phyloP scores from a whole-genome alignment of 2,888 invertebrate species.

The Aphidius colemani region DNA sequence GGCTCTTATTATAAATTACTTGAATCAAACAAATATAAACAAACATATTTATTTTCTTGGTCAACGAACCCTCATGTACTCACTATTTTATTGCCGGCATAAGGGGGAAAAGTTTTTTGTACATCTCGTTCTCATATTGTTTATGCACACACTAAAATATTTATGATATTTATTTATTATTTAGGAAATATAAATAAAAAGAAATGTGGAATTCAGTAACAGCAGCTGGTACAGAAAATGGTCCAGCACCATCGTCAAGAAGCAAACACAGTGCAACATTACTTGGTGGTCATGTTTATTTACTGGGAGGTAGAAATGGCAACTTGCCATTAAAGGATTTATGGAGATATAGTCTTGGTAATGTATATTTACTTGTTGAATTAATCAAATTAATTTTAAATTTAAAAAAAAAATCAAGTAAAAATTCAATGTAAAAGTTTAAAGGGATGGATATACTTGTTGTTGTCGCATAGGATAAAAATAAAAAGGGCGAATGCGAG shows the following conservation, averaged over 20 bases:
- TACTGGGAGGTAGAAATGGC: slow-evolving; percentile 83
- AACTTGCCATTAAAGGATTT: slow-evolving; percentile 82
- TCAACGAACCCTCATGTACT: too few relatives aligned
- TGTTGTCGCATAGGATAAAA: too few relatives aligned
- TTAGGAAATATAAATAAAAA: slow-evolving; percentile 3
- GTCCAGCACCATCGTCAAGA: slow-evolving; percentile 70
- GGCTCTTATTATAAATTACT: too few relatives aligned
- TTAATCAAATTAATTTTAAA: too few relatives aligned
- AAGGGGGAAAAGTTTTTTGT: too few relatives aligned
- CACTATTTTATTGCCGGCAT: too few relatives aligned
- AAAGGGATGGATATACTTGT: neutral
- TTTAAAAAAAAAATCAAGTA: too few relatives aligned
- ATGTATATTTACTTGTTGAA: slow-evolving; percentile 38
- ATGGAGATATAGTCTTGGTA: slow-evolving; percentile 81
- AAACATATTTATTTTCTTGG: too few relatives aligned
- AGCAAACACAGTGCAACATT: slow-evolving; percentile 83
- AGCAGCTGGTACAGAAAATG: slow-evolving; percentile 60
- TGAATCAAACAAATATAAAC: too few relatives aligned
- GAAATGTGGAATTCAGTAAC: slow-evolving; percentile 67
- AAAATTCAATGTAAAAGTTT: neutral
- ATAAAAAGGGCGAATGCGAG: neutral
- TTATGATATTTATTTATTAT: too few relatives aligned
- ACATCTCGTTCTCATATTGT: too few relatives aligned
- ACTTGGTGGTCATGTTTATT: slow-evolving; percentile 76
- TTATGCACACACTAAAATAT: too few relatives aligned